These are phyloP conservation scores for Ophion costatus DNA, from an alignment of 2,888 invertebrate species.

Conservation along the genomic window DNA sequence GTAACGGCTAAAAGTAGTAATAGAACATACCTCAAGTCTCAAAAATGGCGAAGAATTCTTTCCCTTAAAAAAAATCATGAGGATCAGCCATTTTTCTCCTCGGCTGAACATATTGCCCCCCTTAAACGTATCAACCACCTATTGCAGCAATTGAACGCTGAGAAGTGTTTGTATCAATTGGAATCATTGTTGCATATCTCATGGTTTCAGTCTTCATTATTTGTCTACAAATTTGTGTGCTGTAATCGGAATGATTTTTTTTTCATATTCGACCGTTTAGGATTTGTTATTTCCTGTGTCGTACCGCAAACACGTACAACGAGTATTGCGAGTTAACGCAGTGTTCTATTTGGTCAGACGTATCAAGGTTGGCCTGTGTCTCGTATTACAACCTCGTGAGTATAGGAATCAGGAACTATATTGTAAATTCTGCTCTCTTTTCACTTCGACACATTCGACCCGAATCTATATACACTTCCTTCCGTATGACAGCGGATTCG, in stretches of 20 bases:
- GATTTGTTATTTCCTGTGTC: conserved; percentile 15
- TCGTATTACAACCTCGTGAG: background rate
- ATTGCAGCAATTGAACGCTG: too few relatives aligned
- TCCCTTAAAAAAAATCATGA: too few relatives aligned
- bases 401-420: conserved; percentile 9
- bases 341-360: conserved; percentile 11
- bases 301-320: background rate
- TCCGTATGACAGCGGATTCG: background rate
- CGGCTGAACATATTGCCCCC: too few relatives aligned
- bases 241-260: background rate
- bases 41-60: too few relatives aligned
- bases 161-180: background rate
- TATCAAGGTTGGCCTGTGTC: conserved; percentile 28
- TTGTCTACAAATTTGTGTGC: background rate
- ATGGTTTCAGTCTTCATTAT: background rate
- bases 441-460: background rate
- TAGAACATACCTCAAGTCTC: too few relatives aligned
- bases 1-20: too few relatives aligned
- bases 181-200: background rate
- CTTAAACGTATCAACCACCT: too few relatives aligned
- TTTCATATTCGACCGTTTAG: background rate
- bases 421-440: conserved; percentile 4
- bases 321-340: background rate
- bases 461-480: background rate
- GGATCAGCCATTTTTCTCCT: too few relatives aligned